Percentiles rank a stretch among this genome's conserved stretches.
phyloP scores from a whole-genome alignment of 2,113 vertebrate species.

The Antennarius striatus region DNA sequence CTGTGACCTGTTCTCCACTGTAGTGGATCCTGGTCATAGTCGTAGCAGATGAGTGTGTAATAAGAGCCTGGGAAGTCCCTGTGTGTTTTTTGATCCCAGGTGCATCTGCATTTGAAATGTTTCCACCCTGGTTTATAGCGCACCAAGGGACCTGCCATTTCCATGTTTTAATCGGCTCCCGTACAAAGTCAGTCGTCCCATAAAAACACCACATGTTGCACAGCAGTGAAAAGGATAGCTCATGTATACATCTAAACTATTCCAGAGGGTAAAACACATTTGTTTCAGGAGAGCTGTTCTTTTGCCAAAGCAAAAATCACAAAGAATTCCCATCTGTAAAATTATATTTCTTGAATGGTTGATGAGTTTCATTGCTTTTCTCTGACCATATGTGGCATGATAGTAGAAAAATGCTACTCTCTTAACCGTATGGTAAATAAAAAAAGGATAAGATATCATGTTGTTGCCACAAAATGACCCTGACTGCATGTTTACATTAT shows the following conservation, averaged over 20 bases:
- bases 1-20: constrained; percentile 65
- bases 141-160: constrained; percentile 76
- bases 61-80: constrained; percentile 44
- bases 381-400: background rate
- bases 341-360: background rate
- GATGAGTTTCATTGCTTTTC: background rate
- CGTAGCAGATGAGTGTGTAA: constrained; percentile 37
- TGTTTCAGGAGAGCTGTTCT: constrained; percentile 21
- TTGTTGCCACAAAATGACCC: too few relatives aligned
- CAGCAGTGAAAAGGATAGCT: constrained; percentile 73
- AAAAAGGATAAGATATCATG: too few relatives aligned
- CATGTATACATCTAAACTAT: constrained; percentile 49
- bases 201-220: constrained; percentile 80
- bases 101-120: constrained; percentile 73
- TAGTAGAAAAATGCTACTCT: background rate
- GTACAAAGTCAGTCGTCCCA: constrained; percentile 69
- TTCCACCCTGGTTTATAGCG: constrained; percentile 77
- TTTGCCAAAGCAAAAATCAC: constrained; percentile 24
- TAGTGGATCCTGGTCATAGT: constrained; percentile 19
- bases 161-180: constrained; percentile 75
- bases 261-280: constrained; percentile 53
- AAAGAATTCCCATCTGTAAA: constrained; percentile 6
- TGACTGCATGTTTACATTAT: too few relatives aligned
- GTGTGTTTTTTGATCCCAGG: constrained; percentile 71
- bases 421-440: background rate